These are phyloP conservation scores for Lithophane leautieri DNA, from an alignment of 2,888 invertebrate species.

Conservation along the genomic window DNA sequence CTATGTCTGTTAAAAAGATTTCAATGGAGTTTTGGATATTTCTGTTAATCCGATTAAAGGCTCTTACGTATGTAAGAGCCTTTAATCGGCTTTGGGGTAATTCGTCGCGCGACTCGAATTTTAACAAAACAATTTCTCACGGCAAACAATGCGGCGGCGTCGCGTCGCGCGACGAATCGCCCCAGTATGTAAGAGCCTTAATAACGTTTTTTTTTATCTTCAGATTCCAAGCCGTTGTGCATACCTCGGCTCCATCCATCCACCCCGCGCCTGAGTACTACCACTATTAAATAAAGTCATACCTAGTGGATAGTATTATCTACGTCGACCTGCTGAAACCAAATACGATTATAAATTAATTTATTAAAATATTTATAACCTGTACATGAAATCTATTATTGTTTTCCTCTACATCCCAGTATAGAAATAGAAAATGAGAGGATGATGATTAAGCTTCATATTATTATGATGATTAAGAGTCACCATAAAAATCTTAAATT, in stretches of 20 bases:
- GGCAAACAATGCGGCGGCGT: too few relatives aligned
- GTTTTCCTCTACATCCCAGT: not conserved
- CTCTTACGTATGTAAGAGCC: too few relatives aligned
- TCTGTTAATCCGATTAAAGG: not conserved
- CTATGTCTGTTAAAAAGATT: not conserved
- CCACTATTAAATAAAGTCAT: constrained; percentile 68
- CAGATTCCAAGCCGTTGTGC: constrained; percentile 85
- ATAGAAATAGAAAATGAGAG: not conserved
- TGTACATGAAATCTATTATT: constrained; percentile 11
- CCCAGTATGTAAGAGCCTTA: too few relatives aligned
- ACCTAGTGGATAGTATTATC: constrained; percentile 3
- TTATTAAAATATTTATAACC: constrained; percentile 58
- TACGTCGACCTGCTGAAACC: constrained; percentile 46
- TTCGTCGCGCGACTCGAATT: too few relatives aligned
- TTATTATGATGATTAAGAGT: not conserved
- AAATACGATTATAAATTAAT: constrained; percentile 56
- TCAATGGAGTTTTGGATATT: not conserved
- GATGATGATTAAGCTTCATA: not conserved
- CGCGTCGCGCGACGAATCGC: too few relatives aligned
- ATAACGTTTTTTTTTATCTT: constrained; percentile 44
- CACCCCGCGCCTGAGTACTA: constrained; percentile 77
- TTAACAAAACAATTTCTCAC: too few relatives aligned
- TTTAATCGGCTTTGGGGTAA: too few relatives aligned
- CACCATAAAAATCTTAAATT: not conserved
- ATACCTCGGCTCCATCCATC: constrained; percentile 80